Evolutionary conservation across 2,113 vertebrate species (phyloP).

Genomic region (Rattus rattus): DNA sequence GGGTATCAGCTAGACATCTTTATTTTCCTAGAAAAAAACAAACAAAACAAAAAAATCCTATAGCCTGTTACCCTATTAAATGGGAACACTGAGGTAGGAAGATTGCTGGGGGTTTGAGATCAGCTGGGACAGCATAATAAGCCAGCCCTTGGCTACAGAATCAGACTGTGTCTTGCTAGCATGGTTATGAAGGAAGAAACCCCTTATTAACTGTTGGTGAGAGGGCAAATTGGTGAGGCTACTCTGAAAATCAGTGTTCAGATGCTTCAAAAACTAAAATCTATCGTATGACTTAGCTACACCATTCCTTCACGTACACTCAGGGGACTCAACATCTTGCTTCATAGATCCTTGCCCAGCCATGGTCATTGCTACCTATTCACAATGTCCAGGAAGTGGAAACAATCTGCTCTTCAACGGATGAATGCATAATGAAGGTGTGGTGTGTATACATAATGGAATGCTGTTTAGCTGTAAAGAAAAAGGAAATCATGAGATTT

Average conservation of each 20-base stretch:
- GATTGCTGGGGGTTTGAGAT: not conserved
- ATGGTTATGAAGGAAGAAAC: not conserved
- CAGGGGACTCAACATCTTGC: too few species aligned
- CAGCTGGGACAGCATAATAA: not conserved
- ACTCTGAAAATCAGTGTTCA: not conserved
- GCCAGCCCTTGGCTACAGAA: too few species aligned
- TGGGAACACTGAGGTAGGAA: not conserved
- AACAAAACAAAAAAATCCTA: not conserved
- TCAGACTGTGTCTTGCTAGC: not conserved
- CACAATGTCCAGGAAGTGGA: not conserved
- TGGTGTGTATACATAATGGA: not conserved
- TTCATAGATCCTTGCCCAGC: not conserved
- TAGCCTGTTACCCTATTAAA: not conserved
- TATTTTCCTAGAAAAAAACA: conserved; percentile 14
- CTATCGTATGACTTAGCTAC: not conserved
- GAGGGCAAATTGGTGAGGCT: not conserved
- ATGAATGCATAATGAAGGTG: not conserved
- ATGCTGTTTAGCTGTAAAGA: not conserved
- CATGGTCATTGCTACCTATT: not conserved
- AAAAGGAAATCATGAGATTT: not conserved
- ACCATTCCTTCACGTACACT: not conserved
- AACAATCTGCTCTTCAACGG: too few species aligned
- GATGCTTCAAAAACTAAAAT: not conserved
- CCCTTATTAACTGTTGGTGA: not conserved
- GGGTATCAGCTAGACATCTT: not conserved